Evolutionary conservation across 2,797 vertebrate species (phyloP).

Genomic region (Setipinna tenuifilis): DNA sequence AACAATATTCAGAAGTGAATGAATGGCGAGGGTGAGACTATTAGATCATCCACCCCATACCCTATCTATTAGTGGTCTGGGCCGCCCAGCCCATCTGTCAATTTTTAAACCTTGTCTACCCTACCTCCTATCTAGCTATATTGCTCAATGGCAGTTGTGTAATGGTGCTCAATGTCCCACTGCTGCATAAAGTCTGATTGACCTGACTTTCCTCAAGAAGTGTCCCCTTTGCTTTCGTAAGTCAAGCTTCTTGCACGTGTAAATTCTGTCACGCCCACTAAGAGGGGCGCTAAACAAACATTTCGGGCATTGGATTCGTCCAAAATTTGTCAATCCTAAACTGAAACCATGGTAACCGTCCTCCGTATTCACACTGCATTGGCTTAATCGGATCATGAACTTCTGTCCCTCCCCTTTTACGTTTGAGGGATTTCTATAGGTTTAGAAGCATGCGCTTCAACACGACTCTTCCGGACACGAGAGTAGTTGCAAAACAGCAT

Average conservation of each 20-base stretch:
- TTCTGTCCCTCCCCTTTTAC: constrained; percentile 19
- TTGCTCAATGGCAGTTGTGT: no score
- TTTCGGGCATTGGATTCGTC: constrained; percentile 42
- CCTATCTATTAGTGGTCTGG: no score
- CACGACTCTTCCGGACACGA: constrained; percentile 62
- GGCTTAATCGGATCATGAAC: background rate
- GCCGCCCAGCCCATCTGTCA: no score
- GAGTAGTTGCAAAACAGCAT: constrained; percentile 60
- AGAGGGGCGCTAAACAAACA: background rate
- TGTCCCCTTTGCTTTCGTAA: background rate
- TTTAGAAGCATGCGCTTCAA: constrained; percentile 21
- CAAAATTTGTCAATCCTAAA: background rate
- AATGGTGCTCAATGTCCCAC: no score
- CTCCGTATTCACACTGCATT: constrained; percentile 42
- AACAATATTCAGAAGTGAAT: no score
- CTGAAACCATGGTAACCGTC: constrained; percentile 8
- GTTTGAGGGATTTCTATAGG: constrained; percentile 53
- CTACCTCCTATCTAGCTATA: no score
- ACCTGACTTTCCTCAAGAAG: no score
- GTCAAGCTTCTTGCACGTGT: background rate
- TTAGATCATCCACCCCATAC: no score
- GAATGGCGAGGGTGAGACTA: no score
- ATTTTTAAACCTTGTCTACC: no score
- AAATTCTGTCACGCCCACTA: background rate
- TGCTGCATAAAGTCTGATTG: no score